phyloP scores from a whole-genome alignment of 2,797 vertebrate species.

The Phyllotis vaccarum region DNA sequence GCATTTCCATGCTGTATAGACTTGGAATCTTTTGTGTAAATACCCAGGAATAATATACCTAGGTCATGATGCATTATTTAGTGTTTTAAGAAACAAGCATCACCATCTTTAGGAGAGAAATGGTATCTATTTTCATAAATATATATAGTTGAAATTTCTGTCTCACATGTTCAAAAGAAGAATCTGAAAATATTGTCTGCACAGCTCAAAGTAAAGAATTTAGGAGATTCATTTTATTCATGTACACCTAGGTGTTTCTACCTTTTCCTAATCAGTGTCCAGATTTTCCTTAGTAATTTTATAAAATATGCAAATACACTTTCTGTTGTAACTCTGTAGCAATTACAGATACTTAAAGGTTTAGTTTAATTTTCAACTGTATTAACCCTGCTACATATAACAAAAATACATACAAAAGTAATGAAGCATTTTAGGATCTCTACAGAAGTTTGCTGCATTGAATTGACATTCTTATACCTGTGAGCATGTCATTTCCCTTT shows the following conservation, averaged over 20 bases:
- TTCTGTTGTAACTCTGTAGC: not conserved
- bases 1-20: not conserved
- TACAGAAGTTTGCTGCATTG: not conserved
- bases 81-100: not conserved
- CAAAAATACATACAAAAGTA: not conserved
- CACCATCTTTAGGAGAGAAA: not conserved
- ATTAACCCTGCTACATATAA: not conserved
- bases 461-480: not conserved
- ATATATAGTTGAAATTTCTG: not conserved
- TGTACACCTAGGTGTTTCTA: not conserved
- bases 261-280: not conserved
- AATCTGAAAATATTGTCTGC: not conserved
- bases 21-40: not conserved
- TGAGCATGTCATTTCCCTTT: not conserved
- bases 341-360: not conserved
- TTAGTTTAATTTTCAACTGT: conserved; percentile 30
- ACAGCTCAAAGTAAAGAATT: not conserved
- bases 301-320: not conserved
- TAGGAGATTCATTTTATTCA: not conserved
- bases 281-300: not conserved
- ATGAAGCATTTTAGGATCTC: not conserved
- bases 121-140: not conserved
- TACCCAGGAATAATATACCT: not conserved
- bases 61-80: not conserved
- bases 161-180: not conserved